Conservation (phyloP, 35 echinoderm and acorn worm genomes). For the Lytechinus variegatus region DNA sequence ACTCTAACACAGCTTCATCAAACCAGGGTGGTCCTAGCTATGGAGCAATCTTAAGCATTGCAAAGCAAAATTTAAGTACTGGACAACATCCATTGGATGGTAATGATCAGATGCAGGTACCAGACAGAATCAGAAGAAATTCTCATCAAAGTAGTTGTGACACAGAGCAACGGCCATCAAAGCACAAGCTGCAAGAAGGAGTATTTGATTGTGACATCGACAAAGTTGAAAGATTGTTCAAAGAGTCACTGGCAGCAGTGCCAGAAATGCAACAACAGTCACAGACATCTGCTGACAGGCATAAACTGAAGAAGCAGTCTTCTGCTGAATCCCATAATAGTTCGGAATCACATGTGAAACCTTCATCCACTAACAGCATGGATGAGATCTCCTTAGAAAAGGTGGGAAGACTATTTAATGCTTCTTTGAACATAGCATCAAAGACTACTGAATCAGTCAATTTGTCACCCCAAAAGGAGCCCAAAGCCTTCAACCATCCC, state of each 20-base stretch:
- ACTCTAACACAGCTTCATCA: neutral
- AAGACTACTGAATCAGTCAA: neutral
- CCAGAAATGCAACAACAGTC: neutral
- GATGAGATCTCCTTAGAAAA: neutral
- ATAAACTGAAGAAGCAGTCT: neutral
- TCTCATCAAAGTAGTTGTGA: neutral
- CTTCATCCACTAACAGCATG: neutral
- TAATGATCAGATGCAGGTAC: neutral
- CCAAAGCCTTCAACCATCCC: neutral
- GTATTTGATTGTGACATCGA: neutral
- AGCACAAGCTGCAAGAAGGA: neutral
- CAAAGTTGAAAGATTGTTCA: neutral
- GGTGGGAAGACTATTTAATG: neutral
- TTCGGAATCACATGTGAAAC: neutral
- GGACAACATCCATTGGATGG: neutral
- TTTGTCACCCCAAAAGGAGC: neutral
- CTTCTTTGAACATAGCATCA: neutral
- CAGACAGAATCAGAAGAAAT: slow-evolving; percentile 2
- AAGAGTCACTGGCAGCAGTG: neutral
- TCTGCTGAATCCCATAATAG: neutral
- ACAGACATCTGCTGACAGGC: too few relatives aligned
- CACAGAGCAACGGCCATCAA: neutral
- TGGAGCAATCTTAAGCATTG: neutral
- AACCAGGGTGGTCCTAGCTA: neutral
- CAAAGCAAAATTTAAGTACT: neutral